Conservation (phyloP, 2,113 vertebrate species). For the Myotis davidii region DNA sequence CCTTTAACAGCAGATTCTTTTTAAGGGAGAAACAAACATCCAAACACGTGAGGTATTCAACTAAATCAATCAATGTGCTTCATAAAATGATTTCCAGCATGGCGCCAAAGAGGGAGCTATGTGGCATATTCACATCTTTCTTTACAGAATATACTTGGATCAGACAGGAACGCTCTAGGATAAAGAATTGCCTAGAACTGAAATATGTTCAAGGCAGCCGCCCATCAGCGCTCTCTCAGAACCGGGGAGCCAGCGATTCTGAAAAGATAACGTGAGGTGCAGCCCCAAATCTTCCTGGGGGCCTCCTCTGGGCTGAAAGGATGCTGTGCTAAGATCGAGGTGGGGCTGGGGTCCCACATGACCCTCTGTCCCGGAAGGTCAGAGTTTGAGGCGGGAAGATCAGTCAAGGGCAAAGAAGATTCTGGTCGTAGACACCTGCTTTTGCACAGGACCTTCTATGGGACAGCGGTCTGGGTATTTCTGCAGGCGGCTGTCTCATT, state of each 20-base stretch:
- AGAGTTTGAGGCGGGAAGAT: background rate
- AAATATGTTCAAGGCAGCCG: background rate
- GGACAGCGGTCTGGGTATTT: background rate
- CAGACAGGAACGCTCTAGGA: background rate
- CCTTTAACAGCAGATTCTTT: background rate
- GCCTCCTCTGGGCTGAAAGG: background rate
- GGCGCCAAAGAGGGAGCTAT: background rate
- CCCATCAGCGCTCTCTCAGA: background rate
- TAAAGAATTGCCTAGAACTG: background rate
- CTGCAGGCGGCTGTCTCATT: background rate
- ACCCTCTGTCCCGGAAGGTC: background rate
- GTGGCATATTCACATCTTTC: background rate
- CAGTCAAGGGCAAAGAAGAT: background rate
- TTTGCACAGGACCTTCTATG: background rate
- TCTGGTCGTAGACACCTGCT: background rate
- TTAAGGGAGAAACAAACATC: background rate
- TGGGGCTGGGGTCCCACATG: background rate
- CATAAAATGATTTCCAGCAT: constrained; percentile 23
- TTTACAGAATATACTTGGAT: background rate
- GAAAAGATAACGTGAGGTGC: background rate
- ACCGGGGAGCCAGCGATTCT: background rate
- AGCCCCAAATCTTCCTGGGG: background rate
- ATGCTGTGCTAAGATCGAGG: background rate
- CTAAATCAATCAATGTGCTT: constrained; percentile 41
- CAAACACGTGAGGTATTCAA: constrained; percentile 21